A percentile compares a stretch with the other conserved stretches of the same genome.
Conservation (phyloP, 2,113 vertebrate genomes). For the Ascaphus truei region DNA sequence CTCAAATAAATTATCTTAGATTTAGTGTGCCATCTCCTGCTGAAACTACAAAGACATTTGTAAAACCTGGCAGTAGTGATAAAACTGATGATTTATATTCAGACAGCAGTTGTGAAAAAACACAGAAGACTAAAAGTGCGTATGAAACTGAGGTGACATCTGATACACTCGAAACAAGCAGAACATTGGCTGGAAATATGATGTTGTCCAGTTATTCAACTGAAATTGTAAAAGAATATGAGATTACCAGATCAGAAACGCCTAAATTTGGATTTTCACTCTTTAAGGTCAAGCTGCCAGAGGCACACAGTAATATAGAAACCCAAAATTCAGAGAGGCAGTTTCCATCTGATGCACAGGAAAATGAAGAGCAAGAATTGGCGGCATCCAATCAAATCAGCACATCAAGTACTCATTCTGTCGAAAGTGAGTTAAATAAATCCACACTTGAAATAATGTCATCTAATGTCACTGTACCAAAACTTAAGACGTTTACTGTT, state of each 20-base stretch:
- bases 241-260: slow-evolving; percentile 48
- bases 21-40: not conserved
- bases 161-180: not conserved
- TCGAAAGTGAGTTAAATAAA: not conserved
- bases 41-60: not conserved
- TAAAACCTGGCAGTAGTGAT: not conserved
- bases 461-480: not conserved
- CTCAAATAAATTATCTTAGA: not conserved
- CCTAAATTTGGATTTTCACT: slow-evolving; percentile 61
- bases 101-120: not conserved
- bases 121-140: not conserved
- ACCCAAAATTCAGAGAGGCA: slow-evolving; percentile 1
- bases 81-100: not conserved
- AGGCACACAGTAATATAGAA: slow-evolving; percentile 22
- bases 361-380: not conserved
- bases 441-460: slow-evolving; percentile 3
- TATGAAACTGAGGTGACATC: slow-evolving; percentile 3
- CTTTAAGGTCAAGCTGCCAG: slow-evolving; percentile 53
- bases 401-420: not conserved
- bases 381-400: not conserved
- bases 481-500: not conserved
- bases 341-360: not conserved
- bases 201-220: slow-evolving; percentile 36
- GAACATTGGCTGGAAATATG: not conserved
- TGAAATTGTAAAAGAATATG: slow-evolving; percentile 54